Evolutionary conservation across 2,888 invertebrate genomes (phyloP).

Genomic region (Nezara viridula): DNA sequence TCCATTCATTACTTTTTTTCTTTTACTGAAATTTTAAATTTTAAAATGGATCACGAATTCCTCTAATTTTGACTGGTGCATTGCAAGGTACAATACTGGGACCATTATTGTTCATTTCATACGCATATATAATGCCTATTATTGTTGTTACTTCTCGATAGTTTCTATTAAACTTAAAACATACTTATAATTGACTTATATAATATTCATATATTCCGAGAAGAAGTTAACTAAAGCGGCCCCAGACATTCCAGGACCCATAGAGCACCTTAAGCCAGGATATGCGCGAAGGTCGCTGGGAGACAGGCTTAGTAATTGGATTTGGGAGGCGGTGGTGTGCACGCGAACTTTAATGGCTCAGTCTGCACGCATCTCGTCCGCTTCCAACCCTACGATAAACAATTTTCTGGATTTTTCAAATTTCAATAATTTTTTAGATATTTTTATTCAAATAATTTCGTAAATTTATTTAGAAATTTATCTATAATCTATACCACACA

Average conservation of each 20-base stretch:
- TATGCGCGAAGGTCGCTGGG: background rate
- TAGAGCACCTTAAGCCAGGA: background rate
- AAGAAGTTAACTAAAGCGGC: background rate
- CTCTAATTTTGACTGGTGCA: background rate
- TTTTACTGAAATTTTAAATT: too few relatives aligned
- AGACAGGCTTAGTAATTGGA: slow-evolving; percentile 42
- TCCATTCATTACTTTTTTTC: too few relatives aligned
- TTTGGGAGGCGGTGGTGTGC: background rate
- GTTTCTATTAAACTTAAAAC: background rate
- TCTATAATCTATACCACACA: too few relatives aligned
- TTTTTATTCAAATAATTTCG: too few relatives aligned
- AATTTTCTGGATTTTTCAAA: background rate
- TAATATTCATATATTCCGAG: background rate
- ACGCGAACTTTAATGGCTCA: slow-evolving; percentile 22
- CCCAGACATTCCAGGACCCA: background rate
- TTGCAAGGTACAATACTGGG: background rate
- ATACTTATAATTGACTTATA: background rate
- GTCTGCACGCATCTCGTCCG: background rate
- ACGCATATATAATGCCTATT: background rate
- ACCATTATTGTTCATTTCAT: background rate
- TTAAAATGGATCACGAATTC: too few relatives aligned
- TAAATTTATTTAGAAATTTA: too few relatives aligned
- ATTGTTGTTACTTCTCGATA: background rate
- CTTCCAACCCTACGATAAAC: background rate
- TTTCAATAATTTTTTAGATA: background rate